phyloP scores from a whole-genome alignment of 2,797 vertebrate genomes.

The Sphaeramia orbicularis region DNA sequence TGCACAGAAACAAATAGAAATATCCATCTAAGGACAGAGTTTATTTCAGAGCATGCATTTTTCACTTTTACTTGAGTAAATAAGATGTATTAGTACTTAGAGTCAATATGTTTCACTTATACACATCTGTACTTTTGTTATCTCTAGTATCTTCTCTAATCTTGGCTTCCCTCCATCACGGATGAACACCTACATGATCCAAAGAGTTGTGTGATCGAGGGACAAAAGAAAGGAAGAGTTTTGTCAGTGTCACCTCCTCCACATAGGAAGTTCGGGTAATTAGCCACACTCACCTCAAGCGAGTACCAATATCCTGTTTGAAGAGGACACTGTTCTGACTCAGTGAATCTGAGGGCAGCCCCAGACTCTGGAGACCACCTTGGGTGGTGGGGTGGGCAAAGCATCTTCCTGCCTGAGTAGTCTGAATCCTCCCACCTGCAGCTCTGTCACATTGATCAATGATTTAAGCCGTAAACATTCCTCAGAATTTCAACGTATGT shows the following conservation, averaged over 20 bases:
- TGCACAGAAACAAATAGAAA: too few relatives aligned
- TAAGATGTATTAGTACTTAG: too few relatives aligned
- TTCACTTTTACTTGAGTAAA: too few relatives aligned
- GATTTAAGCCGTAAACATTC: constrained; percentile 51
- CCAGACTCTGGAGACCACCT: constrained; percentile 63
- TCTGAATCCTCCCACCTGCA: constrained; percentile 68
- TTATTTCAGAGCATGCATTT: too few relatives aligned
- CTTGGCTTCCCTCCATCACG: constrained; percentile 10
- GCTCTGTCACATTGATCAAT: constrained; percentile 61
- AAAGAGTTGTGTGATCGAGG: constrained; percentile 33
- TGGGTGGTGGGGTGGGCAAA: constrained; percentile 50
- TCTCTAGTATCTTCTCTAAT: not conserved
- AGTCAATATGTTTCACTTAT: too few relatives aligned
- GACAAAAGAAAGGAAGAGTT: constrained; percentile 74
- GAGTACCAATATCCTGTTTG: constrained; percentile 80
- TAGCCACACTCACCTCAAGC: constrained; percentile 73
- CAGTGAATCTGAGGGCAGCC: constrained; percentile 73
- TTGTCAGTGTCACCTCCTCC: constrained; percentile 82
- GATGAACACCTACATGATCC: constrained; percentile 30
- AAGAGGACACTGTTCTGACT: constrained; percentile 84
- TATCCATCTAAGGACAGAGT: too few relatives aligned
- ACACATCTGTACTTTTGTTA: too few relatives aligned
- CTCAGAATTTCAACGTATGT: constrained; percentile 20
- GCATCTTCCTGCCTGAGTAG: constrained; percentile 58
- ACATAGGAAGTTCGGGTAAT: constrained; percentile 85